Evolutionary conservation across 2,113 vertebrate genomes (phyloP), one percentile per base, ranked within the genome.

Genomic region (Myrmecophaga tridactyla): DNA sequence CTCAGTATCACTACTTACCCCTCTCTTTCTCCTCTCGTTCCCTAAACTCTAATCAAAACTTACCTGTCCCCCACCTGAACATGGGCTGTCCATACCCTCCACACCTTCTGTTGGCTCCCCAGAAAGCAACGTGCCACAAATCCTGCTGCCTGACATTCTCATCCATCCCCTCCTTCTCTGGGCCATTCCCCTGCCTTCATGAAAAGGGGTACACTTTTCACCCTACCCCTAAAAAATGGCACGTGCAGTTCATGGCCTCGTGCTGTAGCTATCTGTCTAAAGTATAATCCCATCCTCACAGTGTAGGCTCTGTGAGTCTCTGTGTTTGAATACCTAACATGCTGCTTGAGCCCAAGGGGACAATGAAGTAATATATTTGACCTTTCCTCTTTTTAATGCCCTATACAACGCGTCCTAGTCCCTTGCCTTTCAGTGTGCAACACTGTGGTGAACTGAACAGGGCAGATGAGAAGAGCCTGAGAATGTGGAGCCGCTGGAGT

Each of bases 251-350:
- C 76, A 18, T 43, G 15, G 53, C 43, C 65, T 41, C 1, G 0
- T 20, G 43, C 21, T 36, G 15, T 8, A 51, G 10, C 51, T 3
- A 36, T 23, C 27, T 4, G 8, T 6, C 14, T 81, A 76, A 65
- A 75, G 41, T 7, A 1, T 7, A n/a, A 6, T 0, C 13, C 2
- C 5, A 6, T 0, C 13, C 2, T 8, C 9, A 8, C 21, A 25
- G 46, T 23, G 12, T 4, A 2, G 34, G 43, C 43, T 82, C 15
- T 17, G 0, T 12, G 65, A 73, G 10, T n/a, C 8, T 21, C 34
- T 8, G 2, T 58, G 39, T 53, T 0, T 10, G 27, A 10, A 41
- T 1, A 20, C 20, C 21, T 1, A 11, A 34, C 17, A 4, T 25
- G 21, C 27, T 12, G 1, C 1, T 31, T 4, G 27, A 20, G 53